Evolutionary conservation across 23 tunicate genomes (phyloP).

Genomic region (Ciona savignyi): DNA sequence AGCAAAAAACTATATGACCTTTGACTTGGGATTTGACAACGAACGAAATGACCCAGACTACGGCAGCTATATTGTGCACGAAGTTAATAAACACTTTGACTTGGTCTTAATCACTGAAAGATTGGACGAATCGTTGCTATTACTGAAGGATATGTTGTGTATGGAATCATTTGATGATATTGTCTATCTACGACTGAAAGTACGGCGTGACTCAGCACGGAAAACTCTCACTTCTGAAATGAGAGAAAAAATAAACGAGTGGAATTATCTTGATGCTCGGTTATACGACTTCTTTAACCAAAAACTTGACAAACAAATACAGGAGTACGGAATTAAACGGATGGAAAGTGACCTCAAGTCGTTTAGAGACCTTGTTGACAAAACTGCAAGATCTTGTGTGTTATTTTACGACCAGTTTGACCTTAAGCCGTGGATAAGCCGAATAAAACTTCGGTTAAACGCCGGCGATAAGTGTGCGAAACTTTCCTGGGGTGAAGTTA

Average conservation of each 20-base stretch:
- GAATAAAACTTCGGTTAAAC: constrained; percentile 59
- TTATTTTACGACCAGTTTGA: constrained; percentile 47
- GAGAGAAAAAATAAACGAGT: constrained; percentile 46
- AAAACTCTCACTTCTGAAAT: constrained; percentile 9
- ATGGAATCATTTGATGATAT: constrained; percentile 85
- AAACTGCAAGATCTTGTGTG: constrained; percentile 59
- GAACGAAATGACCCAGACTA: constrained; percentile 40
- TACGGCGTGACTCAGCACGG: constrained; percentile 52
- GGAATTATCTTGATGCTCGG: constrained; percentile 73
- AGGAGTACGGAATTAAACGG: constrained; percentile 44
- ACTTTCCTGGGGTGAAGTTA: constrained; percentile 94
- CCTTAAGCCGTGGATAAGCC: constrained; percentile 79
- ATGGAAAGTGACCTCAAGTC: constrained; percentile 41
- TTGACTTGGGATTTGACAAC: constrained; percentile 69
- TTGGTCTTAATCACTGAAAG: constrained; percentile 87
- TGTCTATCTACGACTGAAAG: constrained; percentile 66
- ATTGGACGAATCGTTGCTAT: constrained; percentile 83
- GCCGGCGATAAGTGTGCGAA: constrained; percentile 64
- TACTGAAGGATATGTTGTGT: constrained; percentile 81
- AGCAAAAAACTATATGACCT: constrained; percentile 95
- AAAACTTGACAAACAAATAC: constrained; percentile 46
- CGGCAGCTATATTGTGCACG: constrained; percentile 18
- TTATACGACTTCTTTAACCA: constrained; percentile 71
- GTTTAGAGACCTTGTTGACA: constrained; percentile 28
- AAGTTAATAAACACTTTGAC: constrained; percentile 44